Conservation (phyloP, 2,888 invertebrate species). For the Agrotis segetum region DNA sequence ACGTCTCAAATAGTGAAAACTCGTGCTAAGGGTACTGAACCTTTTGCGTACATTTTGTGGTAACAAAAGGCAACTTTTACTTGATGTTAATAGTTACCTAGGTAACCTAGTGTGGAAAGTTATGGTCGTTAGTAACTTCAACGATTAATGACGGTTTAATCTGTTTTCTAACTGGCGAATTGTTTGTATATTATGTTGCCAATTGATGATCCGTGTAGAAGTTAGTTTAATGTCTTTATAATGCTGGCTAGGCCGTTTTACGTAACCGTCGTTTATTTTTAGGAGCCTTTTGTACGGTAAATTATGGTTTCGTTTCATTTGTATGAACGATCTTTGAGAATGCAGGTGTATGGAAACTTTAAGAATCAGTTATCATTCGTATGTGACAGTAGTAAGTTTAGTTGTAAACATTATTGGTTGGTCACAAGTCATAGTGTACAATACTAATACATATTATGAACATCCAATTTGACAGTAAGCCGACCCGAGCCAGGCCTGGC, state of each 20-base stretch:
- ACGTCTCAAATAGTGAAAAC: too few relatives aligned
- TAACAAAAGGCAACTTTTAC: slow-evolving; percentile 21
- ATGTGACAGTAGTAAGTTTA: too few relatives aligned
- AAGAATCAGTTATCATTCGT: too few relatives aligned
- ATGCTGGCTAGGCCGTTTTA: not conserved
- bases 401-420: too few relatives aligned
- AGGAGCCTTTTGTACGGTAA: not conserved
- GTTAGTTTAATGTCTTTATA: not conserved
- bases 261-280: not conserved
- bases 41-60: slow-evolving; percentile 7
- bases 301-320: not conserved
- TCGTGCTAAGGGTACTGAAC: not conserved
- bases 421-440: too few relatives aligned
- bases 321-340: too few relatives aligned
- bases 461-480: too few relatives aligned
- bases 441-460: too few relatives aligned
- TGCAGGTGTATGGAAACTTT: too few relatives aligned
- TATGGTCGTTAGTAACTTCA: slow-evolving; percentile 38
- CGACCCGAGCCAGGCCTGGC: too few relatives aligned
- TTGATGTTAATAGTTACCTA: slow-evolving; percentile 6
- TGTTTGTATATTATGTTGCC: slow-evolving; percentile 28
- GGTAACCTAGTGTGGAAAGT: slow-evolving; percentile 36
- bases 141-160: slow-evolving; percentile 46
- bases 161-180: slow-evolving; percentile 35
- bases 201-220: not conserved